Percentiles rank a stretch among this genome's conserved stretches.
phyloP scores from a whole-genome alignment of 2,888 invertebrate genomes.

The Thumatha senex region DNA sequence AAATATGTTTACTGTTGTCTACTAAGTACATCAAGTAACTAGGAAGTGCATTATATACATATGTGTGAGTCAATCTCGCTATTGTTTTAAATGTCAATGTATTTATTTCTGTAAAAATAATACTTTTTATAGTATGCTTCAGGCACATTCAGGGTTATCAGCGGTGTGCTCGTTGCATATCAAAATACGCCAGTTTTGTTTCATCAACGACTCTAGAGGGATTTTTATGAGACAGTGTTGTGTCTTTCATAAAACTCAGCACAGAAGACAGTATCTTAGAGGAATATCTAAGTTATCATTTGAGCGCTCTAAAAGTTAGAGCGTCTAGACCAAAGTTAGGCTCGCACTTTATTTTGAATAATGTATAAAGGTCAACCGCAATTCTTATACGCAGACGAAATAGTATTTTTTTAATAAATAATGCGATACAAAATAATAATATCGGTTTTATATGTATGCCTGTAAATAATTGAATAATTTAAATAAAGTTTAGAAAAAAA shows the following conservation, averaged over 20 bases:
- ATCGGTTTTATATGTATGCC: too few relatives aligned
- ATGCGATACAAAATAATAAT: too few relatives aligned
- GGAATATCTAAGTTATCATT: conserved; percentile 23
- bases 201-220: not conserved
- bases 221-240: not conserved
- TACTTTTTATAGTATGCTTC: not conserved
- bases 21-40: too few relatives aligned
- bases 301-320: conserved; percentile 22
- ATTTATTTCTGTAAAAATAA: too few relatives aligned
- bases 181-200: not conserved
- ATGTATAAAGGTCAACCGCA: conserved; percentile 22
- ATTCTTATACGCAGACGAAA: conserved; percentile 6
- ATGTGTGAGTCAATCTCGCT: too few relatives aligned
- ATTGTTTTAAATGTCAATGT: too few relatives aligned
- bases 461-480: too few relatives aligned
- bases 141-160: not conserved
- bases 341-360: conserved; percentile 22
- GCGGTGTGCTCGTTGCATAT: not conserved
- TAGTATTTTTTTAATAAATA: conserved; percentile 2
- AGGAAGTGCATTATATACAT: too few relatives aligned
- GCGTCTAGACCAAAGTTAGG: conserved; percentile 29
- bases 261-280: conserved; percentile 8
- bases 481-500: too few relatives aligned
- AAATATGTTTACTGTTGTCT: too few relatives aligned
- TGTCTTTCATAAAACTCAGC: not conserved